Evolutionary conservation across 1,140 invertebrate genomes (phyloP).

Genomic region (Medauroidea extradentata): DNA sequence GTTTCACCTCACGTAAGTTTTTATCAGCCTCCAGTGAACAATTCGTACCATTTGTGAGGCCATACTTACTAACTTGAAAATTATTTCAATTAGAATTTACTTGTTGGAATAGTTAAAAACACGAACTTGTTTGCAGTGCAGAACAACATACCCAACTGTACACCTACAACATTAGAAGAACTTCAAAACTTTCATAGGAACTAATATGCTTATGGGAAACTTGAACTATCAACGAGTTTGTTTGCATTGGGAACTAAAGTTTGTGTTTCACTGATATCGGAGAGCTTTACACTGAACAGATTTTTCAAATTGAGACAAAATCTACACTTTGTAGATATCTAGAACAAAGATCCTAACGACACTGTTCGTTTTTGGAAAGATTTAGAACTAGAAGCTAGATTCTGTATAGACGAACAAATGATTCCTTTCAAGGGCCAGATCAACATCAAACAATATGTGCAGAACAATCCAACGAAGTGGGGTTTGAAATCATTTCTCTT

Average conservation of each 20-base stretch:
- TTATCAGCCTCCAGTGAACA: too few species aligned
- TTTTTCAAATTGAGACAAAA: slow-evolving; percentile 14
- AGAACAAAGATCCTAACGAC: neutral
- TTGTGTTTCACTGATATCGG: slow-evolving; percentile 7
- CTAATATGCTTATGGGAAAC: slow-evolving; percentile 18
- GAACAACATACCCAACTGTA: neutral
- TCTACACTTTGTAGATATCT: slow-evolving; percentile 19
- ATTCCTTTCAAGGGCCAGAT: neutral
- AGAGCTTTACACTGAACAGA: slow-evolving; percentile 5
- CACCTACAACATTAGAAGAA: slow-evolving; percentile 11
- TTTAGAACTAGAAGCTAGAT: slow-evolving; percentile 12
- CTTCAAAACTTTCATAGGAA: slow-evolving; percentile 19
- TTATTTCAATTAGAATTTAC: slow-evolving; percentile 8
- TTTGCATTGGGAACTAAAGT: slow-evolving; percentile 14
- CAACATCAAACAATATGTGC: slow-evolving; percentile 9
- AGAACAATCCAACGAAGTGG: slow-evolving; percentile 12
- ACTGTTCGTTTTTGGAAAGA: slow-evolving; percentile 17
- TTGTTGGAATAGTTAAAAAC: neutral
- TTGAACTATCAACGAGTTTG: slow-evolving; percentile 15
- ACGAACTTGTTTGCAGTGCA: slow-evolving; percentile 9
- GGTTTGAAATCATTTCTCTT: slow-evolving; percentile 15
- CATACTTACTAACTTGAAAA: slow-evolving; percentile 1
- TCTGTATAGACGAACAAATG: slow-evolving; percentile 23
- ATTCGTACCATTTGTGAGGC: neutral
- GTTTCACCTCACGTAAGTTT: too few species aligned